phyloP scores from a whole-genome alignment of 1,140 invertebrate species.

The Polyergus mexicanus region DNA sequence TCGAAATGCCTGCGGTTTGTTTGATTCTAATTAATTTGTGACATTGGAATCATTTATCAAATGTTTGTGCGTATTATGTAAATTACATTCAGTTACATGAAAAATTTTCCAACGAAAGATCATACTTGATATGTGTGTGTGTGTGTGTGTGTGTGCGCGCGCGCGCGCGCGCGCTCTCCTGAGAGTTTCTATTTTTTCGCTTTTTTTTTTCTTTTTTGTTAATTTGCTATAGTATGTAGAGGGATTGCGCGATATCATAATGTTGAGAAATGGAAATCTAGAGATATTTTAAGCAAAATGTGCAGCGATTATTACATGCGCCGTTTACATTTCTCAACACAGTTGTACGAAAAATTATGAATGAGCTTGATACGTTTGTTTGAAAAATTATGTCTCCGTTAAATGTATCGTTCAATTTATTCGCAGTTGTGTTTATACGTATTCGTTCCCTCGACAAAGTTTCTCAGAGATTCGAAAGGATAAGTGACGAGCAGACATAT shows the following conservation, averaged over 20 bases:
- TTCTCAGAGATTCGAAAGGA: conserved; percentile 19
- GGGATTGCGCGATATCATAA: not conserved
- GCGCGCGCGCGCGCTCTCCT: too few species aligned
- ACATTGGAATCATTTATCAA: conserved; percentile 18
- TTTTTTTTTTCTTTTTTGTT: not conserved
- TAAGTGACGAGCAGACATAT: not conserved
- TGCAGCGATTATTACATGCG: not conserved
- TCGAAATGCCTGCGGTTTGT: conserved; percentile 63
- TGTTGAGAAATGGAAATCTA: not conserved
- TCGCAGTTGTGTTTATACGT: not conserved
- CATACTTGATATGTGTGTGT: not conserved
- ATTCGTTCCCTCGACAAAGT: not conserved
- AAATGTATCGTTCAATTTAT: not conserved
- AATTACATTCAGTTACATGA: not conserved
- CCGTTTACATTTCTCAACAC: not conserved
- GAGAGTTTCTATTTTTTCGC: not conserved
- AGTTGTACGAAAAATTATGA: not conserved
- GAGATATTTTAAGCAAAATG: not conserved
- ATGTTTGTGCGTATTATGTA: conserved; percentile 10
- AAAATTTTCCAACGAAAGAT: not conserved
- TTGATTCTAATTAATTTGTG: conserved; percentile 22
- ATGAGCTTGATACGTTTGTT: not conserved
- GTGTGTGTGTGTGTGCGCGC: too few species aligned
- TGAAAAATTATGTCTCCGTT: not conserved
- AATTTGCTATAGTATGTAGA: not conserved